A percentile compares a stretch with the other conserved stretches of the same genome.
phyloP scores from a whole-genome alignment of 2,888 invertebrate genomes.

The Spicauda simplicius region DNA sequence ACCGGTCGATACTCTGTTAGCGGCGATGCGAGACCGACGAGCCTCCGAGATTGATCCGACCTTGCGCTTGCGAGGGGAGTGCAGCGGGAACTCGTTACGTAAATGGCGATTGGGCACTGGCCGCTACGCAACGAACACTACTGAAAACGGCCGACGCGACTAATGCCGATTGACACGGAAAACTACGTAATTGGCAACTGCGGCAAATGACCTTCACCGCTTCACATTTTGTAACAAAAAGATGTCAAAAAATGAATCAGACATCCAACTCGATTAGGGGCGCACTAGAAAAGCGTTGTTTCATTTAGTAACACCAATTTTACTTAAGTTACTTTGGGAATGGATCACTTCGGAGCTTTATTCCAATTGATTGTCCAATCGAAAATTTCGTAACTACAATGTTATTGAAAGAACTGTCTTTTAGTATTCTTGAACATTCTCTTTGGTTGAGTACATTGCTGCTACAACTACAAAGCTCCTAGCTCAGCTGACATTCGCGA shows the following conservation, averaged over 20 bases:
- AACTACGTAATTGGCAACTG: slow-evolving; percentile 50
- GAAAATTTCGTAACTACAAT: not conserved
- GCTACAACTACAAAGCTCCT: not conserved
- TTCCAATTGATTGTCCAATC: not conserved
- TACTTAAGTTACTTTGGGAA: not conserved
- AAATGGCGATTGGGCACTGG: slow-evolving; percentile 45
- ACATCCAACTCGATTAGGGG: not conserved
- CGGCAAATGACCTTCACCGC: slow-evolving; percentile 62
- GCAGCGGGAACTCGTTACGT: slow-evolving; percentile 50
- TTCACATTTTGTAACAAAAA: slow-evolving; percentile 78
- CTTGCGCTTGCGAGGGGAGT: slow-evolving; percentile 25
- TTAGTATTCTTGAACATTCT: not conserved
- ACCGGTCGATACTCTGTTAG: not conserved
- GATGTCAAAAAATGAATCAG: slow-evolving; percentile 25
- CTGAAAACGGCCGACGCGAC: slow-evolving; percentile 37
- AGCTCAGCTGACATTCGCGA: slow-evolving; percentile 38
- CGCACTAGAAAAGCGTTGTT: slow-evolving; percentile 39
- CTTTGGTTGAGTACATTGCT: not conserved
- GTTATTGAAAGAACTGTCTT: not conserved
- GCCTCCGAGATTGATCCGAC: slow-evolving; percentile 22
- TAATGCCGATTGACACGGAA: slow-evolving; percentile 43
- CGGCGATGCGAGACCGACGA: not conserved
- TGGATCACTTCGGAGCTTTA: not conserved
- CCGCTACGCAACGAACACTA: slow-evolving; percentile 34
- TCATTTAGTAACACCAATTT: not conserved